Conservation (phyloP, 2,888 invertebrate genomes). For the Oscheius sp. region DNA sequence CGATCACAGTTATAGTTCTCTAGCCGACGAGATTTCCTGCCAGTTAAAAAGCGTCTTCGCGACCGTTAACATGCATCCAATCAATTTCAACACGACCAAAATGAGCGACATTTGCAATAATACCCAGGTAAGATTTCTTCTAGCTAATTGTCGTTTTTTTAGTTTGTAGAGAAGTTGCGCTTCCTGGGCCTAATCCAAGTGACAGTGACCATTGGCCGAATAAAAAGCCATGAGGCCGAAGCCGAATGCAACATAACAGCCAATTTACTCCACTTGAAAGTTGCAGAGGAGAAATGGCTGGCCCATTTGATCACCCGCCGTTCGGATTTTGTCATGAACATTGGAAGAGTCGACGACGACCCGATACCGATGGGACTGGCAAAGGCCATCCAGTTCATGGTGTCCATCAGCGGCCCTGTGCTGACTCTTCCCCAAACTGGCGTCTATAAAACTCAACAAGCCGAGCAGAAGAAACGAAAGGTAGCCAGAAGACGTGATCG, state of each 20-base stretch:
- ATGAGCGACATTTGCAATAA: slow-evolving; percentile 8
- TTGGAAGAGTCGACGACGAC: background rate
- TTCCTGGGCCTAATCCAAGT: slow-evolving; percentile 12
- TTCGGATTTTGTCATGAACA: slow-evolving; percentile 4
- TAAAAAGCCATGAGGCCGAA: background rate
- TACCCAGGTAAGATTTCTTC: background rate
- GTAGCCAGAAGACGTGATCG: no score
- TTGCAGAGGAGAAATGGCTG: slow-evolving; percentile 6
- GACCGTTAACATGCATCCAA: background rate
- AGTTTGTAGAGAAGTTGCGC: background rate
- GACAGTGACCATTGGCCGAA: slow-evolving; percentile 7
- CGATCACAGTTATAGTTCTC: background rate
- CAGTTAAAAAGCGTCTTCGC: slow-evolving; percentile 1
- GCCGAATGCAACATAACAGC: slow-evolving; percentile 4
- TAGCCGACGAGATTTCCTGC: background rate
- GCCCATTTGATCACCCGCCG: slow-evolving; percentile 19
- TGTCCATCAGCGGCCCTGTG: slow-evolving; percentile 8
- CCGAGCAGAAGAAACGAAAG: background rate
- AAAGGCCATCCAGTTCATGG: slow-evolving; percentile 5
- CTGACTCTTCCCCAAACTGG: slow-evolving; percentile 17
- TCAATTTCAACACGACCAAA: background rate
- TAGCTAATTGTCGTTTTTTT: no score
- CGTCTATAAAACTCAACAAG: slow-evolving; percentile 16
- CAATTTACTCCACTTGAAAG: slow-evolving; percentile 14
- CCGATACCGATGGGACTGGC: background rate